Conservation (phyloP, 1,140 invertebrate genomes). For the Zaprionus capensis region DNA sequence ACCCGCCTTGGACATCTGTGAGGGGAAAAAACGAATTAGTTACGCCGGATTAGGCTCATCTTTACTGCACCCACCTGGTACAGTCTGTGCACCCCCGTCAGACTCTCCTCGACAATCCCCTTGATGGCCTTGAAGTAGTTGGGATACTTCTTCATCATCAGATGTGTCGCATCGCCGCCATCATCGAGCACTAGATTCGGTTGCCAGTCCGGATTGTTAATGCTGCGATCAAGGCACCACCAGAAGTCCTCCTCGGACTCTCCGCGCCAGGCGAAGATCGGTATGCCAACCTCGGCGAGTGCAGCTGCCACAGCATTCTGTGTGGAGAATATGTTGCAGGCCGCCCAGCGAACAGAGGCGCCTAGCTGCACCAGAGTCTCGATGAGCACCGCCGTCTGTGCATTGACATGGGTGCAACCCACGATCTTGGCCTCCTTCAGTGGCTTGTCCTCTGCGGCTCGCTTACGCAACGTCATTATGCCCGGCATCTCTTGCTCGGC, state of each 20-base stretch:
- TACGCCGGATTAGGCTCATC: too few species aligned
- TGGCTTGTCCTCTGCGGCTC: conserved; percentile 96
- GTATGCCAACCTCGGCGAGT: conserved; percentile 93
- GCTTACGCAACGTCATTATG: conserved; percentile 95
- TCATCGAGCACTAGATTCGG: conserved; percentile 99
- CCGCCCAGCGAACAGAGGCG: conserved; percentile 96
- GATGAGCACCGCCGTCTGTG: conserved; percentile 97
- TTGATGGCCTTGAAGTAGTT: conserved; percentile 97
- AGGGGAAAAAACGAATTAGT: background rate
- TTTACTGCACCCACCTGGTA: conserved; percentile 85
- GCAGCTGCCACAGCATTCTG: conserved; percentile 98
- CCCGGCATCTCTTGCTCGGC: conserved; percentile 99
- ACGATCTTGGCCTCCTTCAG: conserved; percentile 97
- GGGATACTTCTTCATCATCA: conserved; percentile 98
- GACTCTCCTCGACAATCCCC: conserved; percentile 98
- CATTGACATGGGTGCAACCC: conserved; percentile 98
- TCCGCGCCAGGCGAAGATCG: conserved; percentile 97
- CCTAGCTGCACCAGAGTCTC: conserved; percentile 96
- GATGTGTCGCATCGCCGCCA: conserved; percentile 97
- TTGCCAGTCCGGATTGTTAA: conserved; percentile 92
- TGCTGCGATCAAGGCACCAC: conserved; percentile 98
- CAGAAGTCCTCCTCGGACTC: conserved; percentile 99
- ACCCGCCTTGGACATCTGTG: conserved; percentile 95
- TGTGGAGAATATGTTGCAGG: conserved; percentile 99
- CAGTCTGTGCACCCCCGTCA: conserved; percentile 98